Base-by-base conservation (phyloP, 53 echinoderm and acorn worm genomes). In the Zoroaster sp. region DNA sequence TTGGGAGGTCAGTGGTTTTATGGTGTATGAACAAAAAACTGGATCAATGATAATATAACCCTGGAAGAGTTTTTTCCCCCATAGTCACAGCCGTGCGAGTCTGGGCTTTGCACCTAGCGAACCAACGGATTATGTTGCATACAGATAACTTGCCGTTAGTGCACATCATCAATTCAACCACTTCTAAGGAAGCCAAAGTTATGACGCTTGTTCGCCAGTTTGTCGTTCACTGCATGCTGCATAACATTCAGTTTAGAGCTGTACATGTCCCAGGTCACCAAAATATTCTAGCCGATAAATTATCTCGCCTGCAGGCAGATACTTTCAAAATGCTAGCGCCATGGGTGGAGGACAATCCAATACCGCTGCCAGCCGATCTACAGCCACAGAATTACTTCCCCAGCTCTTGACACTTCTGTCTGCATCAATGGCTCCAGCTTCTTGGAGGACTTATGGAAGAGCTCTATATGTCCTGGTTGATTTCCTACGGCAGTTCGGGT, bases 341-440 rank as follows among this genome's bases (percentile, higher is more conserved):
- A 49, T 49, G 49, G 49, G 49, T 15, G 49, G 49, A 18, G 76
- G 51, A 33, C n/a, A 44, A 51, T 23, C 76, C 76, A 31, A 46
- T 76, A 31, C 9, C 40, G 45, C 76, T 49, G 39, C 32, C 76
- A 47, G 76, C 45, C 3, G 40, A 76, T 45, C 44, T 76, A n/a
- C 51, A 34, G 49, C 76, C 76, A 8, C 76, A 76, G 49, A 76
- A 14, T 47, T 47, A 15, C 20, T 76, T 76, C 47, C 76, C 76
- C 45, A 31, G 47, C 49, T 76, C 7, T 31, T 76, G 76, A 76
- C 32, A 51, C 45, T 76, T 45, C 33, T 76, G 15, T 76, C 76
- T 46, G 12, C 46, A 35, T 77, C 47, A 76, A 76, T 76, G 76
- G 32, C 76, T 5, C 46, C 44, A 25, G 21, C 76, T 47, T 45